Conservation (phyloP, 2,113 vertebrate species). For the Paradoxurus hermaphroditus region DNA sequence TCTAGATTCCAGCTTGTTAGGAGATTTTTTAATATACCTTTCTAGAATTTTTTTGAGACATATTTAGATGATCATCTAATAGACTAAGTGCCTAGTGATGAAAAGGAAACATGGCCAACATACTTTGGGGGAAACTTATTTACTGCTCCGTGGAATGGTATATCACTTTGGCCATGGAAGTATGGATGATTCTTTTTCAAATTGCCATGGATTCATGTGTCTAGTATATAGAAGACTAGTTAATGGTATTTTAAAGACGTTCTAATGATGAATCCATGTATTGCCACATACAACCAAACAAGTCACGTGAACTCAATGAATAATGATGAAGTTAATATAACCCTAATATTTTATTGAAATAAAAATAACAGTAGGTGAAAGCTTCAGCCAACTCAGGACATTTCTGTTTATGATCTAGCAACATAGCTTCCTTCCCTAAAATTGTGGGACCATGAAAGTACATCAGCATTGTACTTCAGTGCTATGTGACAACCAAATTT, state of each 20-base stretch:
- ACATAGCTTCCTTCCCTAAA: not conserved
- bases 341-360: not conserved
- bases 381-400: not conserved
- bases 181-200: not conserved
- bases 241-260: constrained; percentile 10
- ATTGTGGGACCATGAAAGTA: not conserved
- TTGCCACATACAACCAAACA: not conserved
- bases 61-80: not conserved
- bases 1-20: not conserved
- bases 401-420: not conserved
- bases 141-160: not conserved
- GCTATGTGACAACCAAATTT: not conserved
- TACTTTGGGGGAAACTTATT: not conserved
- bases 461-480: not conserved
- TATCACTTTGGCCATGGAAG: not conserved
- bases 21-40: not conserved
- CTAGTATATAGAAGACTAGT: not conserved
- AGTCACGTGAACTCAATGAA: not conserved
- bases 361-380: not conserved
- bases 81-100: not conserved
- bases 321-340: not conserved
- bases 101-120: not conserved
- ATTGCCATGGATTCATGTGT: not conserved
- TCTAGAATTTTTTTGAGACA: not conserved
- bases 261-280: not conserved